Base-by-base conservation (phyloP, 2,797 vertebrate species). In the Spinibarbus caldwelli region DNA sequence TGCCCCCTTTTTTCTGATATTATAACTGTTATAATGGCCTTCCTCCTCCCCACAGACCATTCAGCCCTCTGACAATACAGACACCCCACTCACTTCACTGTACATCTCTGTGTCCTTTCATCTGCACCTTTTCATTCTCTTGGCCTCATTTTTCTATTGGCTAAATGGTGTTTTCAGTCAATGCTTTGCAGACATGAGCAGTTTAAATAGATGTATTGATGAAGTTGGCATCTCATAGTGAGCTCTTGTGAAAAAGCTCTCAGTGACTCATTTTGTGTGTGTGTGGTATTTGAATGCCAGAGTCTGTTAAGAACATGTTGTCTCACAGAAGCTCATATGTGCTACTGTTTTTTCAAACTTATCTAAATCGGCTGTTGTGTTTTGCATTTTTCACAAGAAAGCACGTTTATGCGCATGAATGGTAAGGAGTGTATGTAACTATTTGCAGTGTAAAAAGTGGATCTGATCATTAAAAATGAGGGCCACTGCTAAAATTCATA, bases 21-120 rank as follows among this genome's bases (percentile, higher is more conserved):
- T 86, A 89, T 80, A 71, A 89, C 90, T 92, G 87, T 92, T 91
- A 91, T 87, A 92, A 89, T 75, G 86, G 91, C 91, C 88, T 91
- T 90, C 82, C 12, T 26, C 54, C 85, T 36, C 26, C 72, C 81
- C 67, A 41, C 66, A 66, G 80, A 66, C 68, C 66, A 38, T 85
- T 86, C 84, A 87, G 73, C n/a, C 31, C 49, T 68, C 7, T 57
- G 71, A 70, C 64, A 38, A 82, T 80, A 47, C 72, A 78, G 62
- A 59, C 38, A 54, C 83, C 47, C 62, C 49, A 67, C 83, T 71
- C 62, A 76, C 49, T 78, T 80, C 59, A 85, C 59, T 78, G 79
- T 75, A 72, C 75, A 82, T 86, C 88, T 78, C 75, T 78, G 78
- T 59, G 52, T 76, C 76, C 66, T 49, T 72, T 82, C 41, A 83